Evolutionary conservation across 2,888 invertebrate species (phyloP).

Genomic region (Lithodes maja): DNA sequence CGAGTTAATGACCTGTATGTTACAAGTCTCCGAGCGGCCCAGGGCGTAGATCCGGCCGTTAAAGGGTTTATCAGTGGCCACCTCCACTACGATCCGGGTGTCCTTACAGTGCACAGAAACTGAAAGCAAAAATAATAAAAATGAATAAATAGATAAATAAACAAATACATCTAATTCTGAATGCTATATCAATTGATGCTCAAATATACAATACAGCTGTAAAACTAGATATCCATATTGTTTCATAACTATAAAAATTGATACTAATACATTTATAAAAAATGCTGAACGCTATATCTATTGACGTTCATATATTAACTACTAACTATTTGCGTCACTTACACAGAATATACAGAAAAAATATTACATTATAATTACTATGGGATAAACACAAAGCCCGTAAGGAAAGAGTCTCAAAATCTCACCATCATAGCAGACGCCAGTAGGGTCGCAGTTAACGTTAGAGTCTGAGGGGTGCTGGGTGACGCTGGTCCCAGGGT

Average conservation of each 20-base stretch:
- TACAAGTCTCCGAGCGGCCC: slow-evolving; percentile 93
- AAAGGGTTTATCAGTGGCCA: slow-evolving; percentile 94
- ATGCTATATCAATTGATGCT: no score
- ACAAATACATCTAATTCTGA: no score
- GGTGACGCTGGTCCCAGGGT: not conserved
- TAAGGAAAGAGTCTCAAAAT: not conserved
- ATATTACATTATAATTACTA: no score
- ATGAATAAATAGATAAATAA: no score
- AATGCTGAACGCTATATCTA: no score
- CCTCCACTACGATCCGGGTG: slow-evolving; percentile 93
- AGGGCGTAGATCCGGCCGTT: slow-evolving; percentile 95
- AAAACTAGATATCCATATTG: not conserved
- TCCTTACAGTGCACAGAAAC: slow-evolving; percentile 96
- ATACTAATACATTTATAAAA: no score
- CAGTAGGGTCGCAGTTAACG: slow-evolving; percentile 94
- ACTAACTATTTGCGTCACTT: no score
- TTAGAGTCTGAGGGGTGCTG: slow-evolving; percentile 78
- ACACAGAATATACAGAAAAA: no score
- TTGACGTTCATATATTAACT: no score
- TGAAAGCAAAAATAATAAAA: slow-evolving; percentile 74
- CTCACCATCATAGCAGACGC: slow-evolving; percentile 95
- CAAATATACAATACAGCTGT: no score
- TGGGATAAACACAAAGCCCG: no score
- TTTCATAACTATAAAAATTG: no score
- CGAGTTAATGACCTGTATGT: slow-evolving; percentile 94